Percentiles rank a stretch among this genome's conserved stretches.
phyloP scores from a whole-genome alignment of 2,888 invertebrate genomes.

The Caenorhabditis sinica region DNA sequence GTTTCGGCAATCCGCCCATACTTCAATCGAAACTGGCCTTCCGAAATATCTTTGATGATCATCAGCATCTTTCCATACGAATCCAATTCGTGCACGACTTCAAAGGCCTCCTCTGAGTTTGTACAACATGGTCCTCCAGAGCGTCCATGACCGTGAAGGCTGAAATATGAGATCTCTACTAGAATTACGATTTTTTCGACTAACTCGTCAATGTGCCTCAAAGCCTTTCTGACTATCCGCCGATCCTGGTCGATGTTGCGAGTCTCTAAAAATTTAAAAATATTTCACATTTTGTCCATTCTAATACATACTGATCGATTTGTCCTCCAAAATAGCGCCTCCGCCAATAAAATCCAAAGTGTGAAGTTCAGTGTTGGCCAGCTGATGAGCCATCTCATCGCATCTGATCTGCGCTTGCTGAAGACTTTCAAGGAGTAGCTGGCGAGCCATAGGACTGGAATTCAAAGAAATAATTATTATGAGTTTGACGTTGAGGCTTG shows the following conservation, averaged over 20 bases:
- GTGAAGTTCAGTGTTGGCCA: slow-evolving; percentile 62
- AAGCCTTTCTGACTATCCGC: slow-evolving; percentile 24
- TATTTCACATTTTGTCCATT: background rate
- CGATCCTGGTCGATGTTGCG: slow-evolving; percentile 12
- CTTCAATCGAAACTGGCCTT: slow-evolving; percentile 8
- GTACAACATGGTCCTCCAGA: slow-evolving; percentile 24
- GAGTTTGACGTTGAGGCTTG: background rate
- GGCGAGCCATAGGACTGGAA: slow-evolving; percentile 45
- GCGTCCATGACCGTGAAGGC: slow-evolving; percentile 22
- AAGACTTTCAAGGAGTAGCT: slow-evolving; percentile 59
- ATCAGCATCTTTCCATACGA: slow-evolving; percentile 39
- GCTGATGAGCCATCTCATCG: slow-evolving; percentile 62
- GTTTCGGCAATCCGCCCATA: slow-evolving; percentile 16
- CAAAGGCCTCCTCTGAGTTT: slow-evolving; percentile 37
- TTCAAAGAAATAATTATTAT: too few species aligned
- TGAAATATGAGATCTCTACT: background rate
- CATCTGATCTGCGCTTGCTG: slow-evolving; percentile 64
- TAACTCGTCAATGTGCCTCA: slow-evolving; percentile 41
- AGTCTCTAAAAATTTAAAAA: background rate
- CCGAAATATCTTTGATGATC: slow-evolving; percentile 8
- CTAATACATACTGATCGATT: background rate
- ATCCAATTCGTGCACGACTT: slow-evolving; percentile 36
- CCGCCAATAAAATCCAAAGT: slow-evolving; percentile 41
- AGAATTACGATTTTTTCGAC: background rate
- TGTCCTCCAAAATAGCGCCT: slow-evolving; percentile 32